Conservation (phyloP, 2,797 vertebrate genomes). For the Trematocara caparti region DNA sequence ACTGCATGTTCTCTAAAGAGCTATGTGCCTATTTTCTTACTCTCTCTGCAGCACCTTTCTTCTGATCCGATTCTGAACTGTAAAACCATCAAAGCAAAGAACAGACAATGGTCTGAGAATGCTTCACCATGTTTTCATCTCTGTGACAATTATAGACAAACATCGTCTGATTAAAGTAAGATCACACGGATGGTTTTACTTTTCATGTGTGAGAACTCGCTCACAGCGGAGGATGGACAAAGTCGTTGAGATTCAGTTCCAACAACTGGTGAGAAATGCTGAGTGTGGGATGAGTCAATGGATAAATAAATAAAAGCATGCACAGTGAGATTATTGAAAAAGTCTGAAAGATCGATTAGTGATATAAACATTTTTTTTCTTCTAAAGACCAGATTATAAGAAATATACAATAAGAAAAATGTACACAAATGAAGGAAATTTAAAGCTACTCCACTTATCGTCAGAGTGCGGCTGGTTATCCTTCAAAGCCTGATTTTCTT, state of each 20-base stretch:
- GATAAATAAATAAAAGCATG: background rate
- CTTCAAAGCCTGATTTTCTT: background rate
- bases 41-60: background rate
- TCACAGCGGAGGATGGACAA: background rate
- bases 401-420: background rate
- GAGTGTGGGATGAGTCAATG: background rate
- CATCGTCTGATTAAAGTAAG: background rate
- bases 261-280: background rate
- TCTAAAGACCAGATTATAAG: background rate
- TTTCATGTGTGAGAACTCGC: background rate
- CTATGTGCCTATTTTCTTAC: background rate
- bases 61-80: background rate
- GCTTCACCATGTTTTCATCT: background rate
- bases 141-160: background rate
- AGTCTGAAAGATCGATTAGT: background rate
- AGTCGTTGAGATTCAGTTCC: background rate
- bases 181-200: background rate
- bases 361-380: background rate
- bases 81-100: background rate
- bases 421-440: background rate
- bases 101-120: background rate
- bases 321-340: background rate
- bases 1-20: background rate
- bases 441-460: background rate
- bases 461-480: background rate